Evolutionary conservation across 2,888 invertebrate species (phyloP), one percentile per base, ranked within the genome.

Genomic region (Sphaerophoria taeniata): DNA sequence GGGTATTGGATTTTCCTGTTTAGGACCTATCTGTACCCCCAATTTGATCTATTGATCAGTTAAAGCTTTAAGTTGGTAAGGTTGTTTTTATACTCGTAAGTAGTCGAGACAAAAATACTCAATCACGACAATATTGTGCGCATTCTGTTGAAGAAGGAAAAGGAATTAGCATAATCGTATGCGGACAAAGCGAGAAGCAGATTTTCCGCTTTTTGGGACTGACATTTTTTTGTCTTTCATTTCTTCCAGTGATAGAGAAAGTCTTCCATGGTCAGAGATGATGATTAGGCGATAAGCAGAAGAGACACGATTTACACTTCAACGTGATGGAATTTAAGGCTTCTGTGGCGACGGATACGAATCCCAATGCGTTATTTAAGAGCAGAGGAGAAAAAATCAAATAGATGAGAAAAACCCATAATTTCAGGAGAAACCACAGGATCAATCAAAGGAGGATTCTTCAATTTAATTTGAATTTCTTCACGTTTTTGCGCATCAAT

Each of bases 111-210:
- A 80, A 67, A 83, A 87, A 87, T 87, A 80, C 67, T 84, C 80
- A 87, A 87, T 87, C 87, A 87, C 87, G 87, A 87, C 87, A 87
- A 83, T 67, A 67, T 87, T 80, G 87, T 84, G 79, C 83, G 83
- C 58, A 49, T 67, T 65, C 49, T n/a, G n/a, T n/a, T n/a, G n/a
- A n/a, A n/a, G n/a, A n/a, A n/a, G 65, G 24, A 39, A 60, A 16
- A 7, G 6, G 31, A 12, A 84, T 84, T 84, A 79, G 39, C 84
- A 84, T 84, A 84, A 79, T 75, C 65, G 75, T 72, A 79, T 79
- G 79, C 45, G 63, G 72, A 77, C 56, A 36, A 67, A 47, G 71
- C 39, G 80, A 39, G 70, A 47, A 65, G 83, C 56, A 74, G 83
- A 83, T 78, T 78, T 78, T 83, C 82, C 77, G 70, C 74, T 74